These are phyloP conservation scores for Pristionchus arcanus DNA, from an alignment of 2,888 invertebrate species.

Conservation along the genomic window DNA sequence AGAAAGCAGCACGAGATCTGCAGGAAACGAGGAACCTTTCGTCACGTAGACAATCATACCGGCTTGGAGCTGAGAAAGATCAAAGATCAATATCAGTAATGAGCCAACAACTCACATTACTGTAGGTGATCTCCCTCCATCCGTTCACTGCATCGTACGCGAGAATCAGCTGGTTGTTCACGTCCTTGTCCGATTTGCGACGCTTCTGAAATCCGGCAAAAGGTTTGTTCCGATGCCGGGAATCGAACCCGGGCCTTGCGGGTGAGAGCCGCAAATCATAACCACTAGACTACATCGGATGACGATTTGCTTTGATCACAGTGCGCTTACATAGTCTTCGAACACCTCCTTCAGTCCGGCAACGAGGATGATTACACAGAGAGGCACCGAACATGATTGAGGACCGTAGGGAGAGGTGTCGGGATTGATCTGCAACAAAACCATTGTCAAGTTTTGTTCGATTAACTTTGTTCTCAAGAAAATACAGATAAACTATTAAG, in stretches of 20 bases:
- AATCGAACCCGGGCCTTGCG: slow-evolving; percentile 62
- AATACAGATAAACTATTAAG: too few species aligned
- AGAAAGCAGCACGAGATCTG: slow-evolving; percentile 90
- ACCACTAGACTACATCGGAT: slow-evolving; percentile 41
- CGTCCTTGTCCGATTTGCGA: slow-evolving; percentile 94
- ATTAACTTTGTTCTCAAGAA: too few species aligned
- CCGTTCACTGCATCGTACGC: slow-evolving; percentile 86
- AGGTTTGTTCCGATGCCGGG: slow-evolving; percentile 60
- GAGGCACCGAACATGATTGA: slow-evolving; percentile 95
- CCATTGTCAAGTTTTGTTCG: too few species aligned
- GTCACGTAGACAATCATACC: slow-evolving; percentile 94
- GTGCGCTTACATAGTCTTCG: slow-evolving; percentile 90
- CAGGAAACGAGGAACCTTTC: slow-evolving; percentile 95
- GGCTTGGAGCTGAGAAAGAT: slow-evolving; percentile 56
- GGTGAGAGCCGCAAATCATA: slow-evolving; percentile 9
- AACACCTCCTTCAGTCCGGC: slow-evolving; percentile 97
- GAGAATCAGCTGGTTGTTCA: slow-evolving; percentile 91
- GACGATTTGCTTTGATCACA: not conserved
- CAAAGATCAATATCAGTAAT: not conserved
- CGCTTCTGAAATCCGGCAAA: slow-evolving; percentile 90
- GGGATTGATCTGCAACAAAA: slow-evolving; percentile 90
- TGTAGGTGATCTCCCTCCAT: slow-evolving; percentile 91
- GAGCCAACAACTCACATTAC: slow-evolving; percentile 80
- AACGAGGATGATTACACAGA: slow-evolving; percentile 94
- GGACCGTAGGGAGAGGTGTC: slow-evolving; percentile 98